Percentiles rank a stretch among this genome's conserved stretches.
phyloP scores from a whole-genome alignment of 2,888 invertebrate genomes.

The Lycia hirtaria region DNA sequence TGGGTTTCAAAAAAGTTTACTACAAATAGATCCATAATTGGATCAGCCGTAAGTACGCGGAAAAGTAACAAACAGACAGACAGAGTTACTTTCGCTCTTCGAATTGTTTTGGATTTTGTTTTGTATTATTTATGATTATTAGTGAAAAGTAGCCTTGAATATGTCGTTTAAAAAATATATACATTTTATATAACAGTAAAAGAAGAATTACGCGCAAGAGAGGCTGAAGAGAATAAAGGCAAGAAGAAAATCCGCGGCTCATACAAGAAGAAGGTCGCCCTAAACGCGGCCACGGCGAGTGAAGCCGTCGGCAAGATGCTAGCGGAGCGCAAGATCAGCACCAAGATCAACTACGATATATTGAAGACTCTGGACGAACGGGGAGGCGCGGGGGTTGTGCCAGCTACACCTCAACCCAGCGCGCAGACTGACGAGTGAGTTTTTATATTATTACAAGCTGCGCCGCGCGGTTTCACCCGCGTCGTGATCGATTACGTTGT shows the following conservation, averaged over 20 bases:
- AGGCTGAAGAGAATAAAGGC: slow-evolving; percentile 94
- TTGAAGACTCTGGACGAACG: slow-evolving; percentile 90
- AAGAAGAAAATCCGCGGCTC: slow-evolving; percentile 90
- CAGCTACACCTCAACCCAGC: slow-evolving; percentile 43
- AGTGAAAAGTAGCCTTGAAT: no score
- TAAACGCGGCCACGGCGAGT: slow-evolving; percentile 89
- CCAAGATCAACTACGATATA: slow-evolving; percentile 99
- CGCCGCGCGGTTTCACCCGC: no score
- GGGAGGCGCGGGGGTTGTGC: slow-evolving; percentile 50
- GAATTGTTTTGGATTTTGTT: no score
- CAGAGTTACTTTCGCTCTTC: no score
- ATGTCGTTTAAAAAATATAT: slow-evolving; percentile 4
- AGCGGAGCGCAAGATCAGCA: slow-evolving; percentile 96
- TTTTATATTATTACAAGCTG: not conserved
- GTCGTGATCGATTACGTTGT: no score
- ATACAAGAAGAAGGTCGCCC: slow-evolving; percentile 86
- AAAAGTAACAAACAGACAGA: no score
- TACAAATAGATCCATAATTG: no score
- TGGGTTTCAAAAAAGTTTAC: no score
- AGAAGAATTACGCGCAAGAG: slow-evolving; percentile 91
- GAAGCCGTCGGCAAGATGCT: slow-evolving; percentile 99
- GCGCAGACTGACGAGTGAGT: slow-evolving; percentile 47
- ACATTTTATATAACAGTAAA: slow-evolving; percentile 85
- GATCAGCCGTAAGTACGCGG: no score
- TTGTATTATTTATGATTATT: no score